phyloP scores from a whole-genome alignment of 2,888 invertebrate genomes.

The Pilophorus perplexus region DNA sequence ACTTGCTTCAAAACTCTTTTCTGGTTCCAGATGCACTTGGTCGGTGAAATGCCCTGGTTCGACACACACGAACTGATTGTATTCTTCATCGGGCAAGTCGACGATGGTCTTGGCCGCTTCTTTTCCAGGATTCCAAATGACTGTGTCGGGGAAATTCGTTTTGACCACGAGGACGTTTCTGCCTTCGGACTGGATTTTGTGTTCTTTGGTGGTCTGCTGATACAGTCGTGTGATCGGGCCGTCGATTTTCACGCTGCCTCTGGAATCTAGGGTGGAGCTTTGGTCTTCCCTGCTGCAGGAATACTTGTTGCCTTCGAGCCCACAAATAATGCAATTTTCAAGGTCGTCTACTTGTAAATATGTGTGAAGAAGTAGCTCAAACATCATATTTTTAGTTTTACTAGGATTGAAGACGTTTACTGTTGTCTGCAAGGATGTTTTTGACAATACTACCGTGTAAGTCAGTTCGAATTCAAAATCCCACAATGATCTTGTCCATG shows the following conservation, averaged over 20 bases:
- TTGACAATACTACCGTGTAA: background rate
- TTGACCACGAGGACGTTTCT: background rate
- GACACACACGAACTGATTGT: background rate
- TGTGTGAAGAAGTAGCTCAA: constrained; percentile 2
- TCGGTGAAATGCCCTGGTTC: background rate
- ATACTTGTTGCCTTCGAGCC: background rate
- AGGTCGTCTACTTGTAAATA: background rate
- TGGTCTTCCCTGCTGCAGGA: background rate
- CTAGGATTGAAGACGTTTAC: background rate
- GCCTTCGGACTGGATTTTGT: background rate
- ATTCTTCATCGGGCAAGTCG: background rate
- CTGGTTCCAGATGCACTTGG: background rate
- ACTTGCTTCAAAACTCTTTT: background rate
- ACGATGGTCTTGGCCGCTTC: background rate
- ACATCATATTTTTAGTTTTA: background rate
- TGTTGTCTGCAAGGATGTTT: background rate
- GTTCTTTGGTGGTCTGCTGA: background rate
- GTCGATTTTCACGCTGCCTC: background rate
- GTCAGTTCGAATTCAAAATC: background rate
- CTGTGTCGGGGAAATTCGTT: background rate
- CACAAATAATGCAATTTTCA: background rate
- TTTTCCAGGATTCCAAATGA: constrained; percentile 9
- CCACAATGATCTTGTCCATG: constrained; percentile 11
- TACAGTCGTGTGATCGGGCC: background rate
- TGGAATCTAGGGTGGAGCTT: background rate